Base-by-base conservation (phyloP, 1,140 invertebrate genomes). In the Gyrodactylus salaris region DNA sequence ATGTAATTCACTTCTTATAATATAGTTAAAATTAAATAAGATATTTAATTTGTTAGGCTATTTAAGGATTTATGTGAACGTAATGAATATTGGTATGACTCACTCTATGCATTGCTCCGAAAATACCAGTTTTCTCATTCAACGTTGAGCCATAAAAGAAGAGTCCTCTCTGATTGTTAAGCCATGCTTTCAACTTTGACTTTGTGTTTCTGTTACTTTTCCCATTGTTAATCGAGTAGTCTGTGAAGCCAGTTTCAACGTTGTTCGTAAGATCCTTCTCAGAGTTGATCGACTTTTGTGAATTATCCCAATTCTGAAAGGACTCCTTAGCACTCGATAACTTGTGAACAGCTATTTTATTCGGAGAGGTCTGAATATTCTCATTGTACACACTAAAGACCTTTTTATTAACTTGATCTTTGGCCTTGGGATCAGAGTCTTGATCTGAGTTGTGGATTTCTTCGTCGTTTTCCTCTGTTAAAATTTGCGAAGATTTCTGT, bases 401-500 rank as follows among this genome's bases (percentile, higher is more conserved):
- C 34, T 54, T n/a, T 7, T 54, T n/a, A 54, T n/a, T 54, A 54
- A 54, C 34, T 54, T n/a, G 7, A 54, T 54, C n/a, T 54, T 16
- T 54, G n/a, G 7, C 34, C 34, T 54, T n/a, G 34, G n/a, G 7
- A 16, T 16, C n/a, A 54, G 34, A 7, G n/a, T 54, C 34, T n/a
- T 54, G 7, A 54, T 54, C 34, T 16, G 7, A 7, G n/a, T 54
- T 54, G 34, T 54, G 34, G n/a, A 16, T n/a, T 16, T 54, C 34
- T 54, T 54, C 7, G n/a, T 54, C 34, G n/a, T 54, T 54, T n/a
- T n/a, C n/a, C n/a, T n/a, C n/a, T n/a, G n/a, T n/a, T n/a, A n/a
- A n/a, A 54, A n/a, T 54, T 54, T 54, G 34, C 7, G 7, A 16
- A 16, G 75, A 71, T 78, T 89, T 85, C 80, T 88, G 91, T 77